phyloP scores from a whole-genome alignment of 2,113 vertebrate species.

The Coryphaenoides rupestris region DNA sequence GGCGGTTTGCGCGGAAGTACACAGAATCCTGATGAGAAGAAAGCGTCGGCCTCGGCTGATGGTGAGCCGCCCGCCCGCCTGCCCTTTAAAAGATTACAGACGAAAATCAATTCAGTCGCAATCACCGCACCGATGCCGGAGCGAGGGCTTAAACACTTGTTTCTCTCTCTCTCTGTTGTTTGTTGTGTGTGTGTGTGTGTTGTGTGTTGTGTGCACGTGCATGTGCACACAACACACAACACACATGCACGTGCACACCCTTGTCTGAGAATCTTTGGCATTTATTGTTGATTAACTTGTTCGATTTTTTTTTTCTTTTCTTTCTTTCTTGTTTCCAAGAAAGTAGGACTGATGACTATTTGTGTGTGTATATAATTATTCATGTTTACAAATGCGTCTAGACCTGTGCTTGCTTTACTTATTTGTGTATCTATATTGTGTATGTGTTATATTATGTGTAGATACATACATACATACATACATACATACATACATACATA shows the following conservation, averaged over 20 bases:
- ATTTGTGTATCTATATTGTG: too few species aligned
- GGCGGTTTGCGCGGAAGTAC: neutral
- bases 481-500: too few species aligned
- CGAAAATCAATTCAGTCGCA: conserved; percentile 57
- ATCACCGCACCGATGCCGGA: conserved; percentile 48
- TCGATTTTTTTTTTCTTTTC: too few species aligned
- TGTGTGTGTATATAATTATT: too few species aligned
- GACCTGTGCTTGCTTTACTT: too few species aligned
- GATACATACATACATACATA: too few species aligned
- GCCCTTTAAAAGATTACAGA: conserved; percentile 49
- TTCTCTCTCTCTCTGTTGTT: conserved; percentile 11
- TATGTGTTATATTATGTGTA: too few species aligned
- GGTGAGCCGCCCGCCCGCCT: conserved; percentile 32
- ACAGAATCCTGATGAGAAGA: neutral
- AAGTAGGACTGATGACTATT: too few species aligned
- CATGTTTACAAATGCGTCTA: too few species aligned
- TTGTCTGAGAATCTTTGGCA: neutral
- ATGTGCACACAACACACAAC: neutral
- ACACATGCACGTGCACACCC: neutral
- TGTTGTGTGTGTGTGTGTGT: conserved; percentile 1
- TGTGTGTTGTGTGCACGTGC: conserved; percentile 16
- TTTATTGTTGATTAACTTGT: too few species aligned
- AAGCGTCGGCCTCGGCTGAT: conserved; percentile 37
- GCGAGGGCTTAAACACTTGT: conserved; percentile 35
- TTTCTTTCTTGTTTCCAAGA: too few species aligned